Evolutionary conservation across 2,113 vertebrate genomes (phyloP).

Genomic region (Grus americana): DNA sequence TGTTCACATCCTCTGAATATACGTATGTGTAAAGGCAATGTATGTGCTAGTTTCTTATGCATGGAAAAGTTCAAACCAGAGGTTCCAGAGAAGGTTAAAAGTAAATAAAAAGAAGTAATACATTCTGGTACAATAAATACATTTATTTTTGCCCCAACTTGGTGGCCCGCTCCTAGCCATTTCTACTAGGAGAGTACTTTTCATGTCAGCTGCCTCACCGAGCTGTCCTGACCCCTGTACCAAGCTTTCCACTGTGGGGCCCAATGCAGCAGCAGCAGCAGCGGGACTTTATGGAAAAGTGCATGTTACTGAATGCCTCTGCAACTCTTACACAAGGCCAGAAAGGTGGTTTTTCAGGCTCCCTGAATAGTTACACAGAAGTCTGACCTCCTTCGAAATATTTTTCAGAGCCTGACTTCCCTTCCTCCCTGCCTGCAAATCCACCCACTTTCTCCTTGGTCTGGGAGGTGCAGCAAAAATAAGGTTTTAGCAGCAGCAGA

Average conservation of each 20-base stretch:
- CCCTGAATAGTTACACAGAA: background rate
- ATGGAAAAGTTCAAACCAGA: background rate
- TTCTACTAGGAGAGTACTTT: background rate
- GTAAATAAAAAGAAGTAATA: background rate
- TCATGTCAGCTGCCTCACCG: background rate
- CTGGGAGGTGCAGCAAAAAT: background rate
- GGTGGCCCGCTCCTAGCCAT: background rate
- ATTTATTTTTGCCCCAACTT: background rate
- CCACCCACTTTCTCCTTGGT: background rate
- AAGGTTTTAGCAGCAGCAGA: background rate
- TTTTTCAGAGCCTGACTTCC: background rate
- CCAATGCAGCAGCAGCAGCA: background rate
- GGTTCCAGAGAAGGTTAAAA: background rate
- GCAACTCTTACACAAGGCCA: background rate
- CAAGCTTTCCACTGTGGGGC: background rate
- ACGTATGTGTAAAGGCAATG: background rate
- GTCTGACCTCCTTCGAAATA: background rate
- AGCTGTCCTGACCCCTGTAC: background rate
- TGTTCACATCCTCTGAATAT: background rate
- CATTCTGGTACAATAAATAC: background rate
- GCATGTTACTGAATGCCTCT: background rate
- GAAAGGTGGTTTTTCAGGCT: background rate
- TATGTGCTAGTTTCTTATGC: background rate
- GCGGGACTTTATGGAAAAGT: background rate
- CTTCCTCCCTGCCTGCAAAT: background rate